Conservation (phyloP, 2,113 vertebrate species). For the Felis chaus region DNA sequence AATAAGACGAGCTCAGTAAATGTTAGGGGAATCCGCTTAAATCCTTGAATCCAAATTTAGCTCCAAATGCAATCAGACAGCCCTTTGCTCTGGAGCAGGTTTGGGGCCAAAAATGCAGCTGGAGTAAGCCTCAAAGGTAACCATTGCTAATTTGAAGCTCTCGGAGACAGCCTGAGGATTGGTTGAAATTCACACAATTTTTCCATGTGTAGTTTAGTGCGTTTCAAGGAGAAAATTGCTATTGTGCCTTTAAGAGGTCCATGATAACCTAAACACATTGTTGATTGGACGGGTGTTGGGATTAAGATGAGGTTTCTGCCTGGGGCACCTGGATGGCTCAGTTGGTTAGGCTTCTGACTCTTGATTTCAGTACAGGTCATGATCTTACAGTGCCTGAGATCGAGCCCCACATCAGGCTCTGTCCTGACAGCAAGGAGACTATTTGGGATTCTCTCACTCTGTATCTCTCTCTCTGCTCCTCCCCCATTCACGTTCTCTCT, state of each 20-base stretch:
- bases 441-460: no score
- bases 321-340: no score
- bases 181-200: not conserved
- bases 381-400: no score
- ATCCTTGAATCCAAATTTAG: not conserved
- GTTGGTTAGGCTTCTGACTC: no score
- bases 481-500: no score
- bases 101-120: not conserved
- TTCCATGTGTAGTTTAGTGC: not conserved
- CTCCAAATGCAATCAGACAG: not conserved
- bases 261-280: not conserved
- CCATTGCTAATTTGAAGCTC: not conserved
- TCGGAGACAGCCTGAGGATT: not conserved
- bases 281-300: not conserved
- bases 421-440: no score
- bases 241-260: not conserved
- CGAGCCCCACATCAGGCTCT: no score
- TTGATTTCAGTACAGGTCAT: no score
- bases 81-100: not conserved
- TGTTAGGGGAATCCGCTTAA: not conserved
- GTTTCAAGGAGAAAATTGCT: not conserved
- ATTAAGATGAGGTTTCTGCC: not conserved
- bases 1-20: not conserved
- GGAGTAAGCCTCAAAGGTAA: not conserved
- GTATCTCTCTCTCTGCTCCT: no score